Evolutionary conservation across 2,888 invertebrate species (phyloP).

Genomic region (Gonocerus acuteangulatus): DNA sequence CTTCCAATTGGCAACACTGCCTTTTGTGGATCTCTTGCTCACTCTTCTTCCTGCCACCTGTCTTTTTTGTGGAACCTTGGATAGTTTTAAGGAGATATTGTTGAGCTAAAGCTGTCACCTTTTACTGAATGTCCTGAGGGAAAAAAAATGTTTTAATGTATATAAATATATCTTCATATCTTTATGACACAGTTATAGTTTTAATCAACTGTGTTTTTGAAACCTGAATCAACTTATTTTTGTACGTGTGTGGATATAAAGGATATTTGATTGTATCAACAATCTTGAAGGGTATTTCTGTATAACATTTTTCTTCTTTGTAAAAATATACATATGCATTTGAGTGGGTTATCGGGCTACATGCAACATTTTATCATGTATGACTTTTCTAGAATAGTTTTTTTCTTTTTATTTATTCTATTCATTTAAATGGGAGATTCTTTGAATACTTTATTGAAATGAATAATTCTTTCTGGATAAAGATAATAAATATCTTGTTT

Average conservation of each 20-base stretch:
- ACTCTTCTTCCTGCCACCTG: slow-evolving; percentile 23
- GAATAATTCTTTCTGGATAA: too few relatives aligned
- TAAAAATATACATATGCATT: too few relatives aligned
- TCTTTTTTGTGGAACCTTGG: slow-evolving; percentile 4
- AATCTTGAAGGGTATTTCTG: neutral
- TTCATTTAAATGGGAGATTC: too few relatives aligned
- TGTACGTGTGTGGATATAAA: slow-evolving; percentile 11
- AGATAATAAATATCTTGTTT: too few relatives aligned
- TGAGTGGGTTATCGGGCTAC: too few relatives aligned
- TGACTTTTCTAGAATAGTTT: too few relatives aligned
- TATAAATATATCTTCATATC: slow-evolving; percentile 22
- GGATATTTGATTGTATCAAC: neutral
- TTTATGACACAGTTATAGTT: slow-evolving; percentile 24
- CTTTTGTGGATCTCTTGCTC: slow-evolving; percentile 15
- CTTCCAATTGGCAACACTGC: slow-evolving; percentile 20
- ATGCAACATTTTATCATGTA: too few relatives aligned
- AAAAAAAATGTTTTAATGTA: slow-evolving; percentile 15
- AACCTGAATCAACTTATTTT: slow-evolving; percentile 16
- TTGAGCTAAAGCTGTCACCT: neutral
- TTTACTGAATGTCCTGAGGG: slow-evolving; percentile 6
- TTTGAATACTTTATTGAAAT: too few relatives aligned
- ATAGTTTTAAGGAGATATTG: neutral
- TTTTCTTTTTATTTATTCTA: too few relatives aligned
- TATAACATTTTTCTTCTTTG: too few relatives aligned
- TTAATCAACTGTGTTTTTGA: slow-evolving; percentile 19